These are phyloP conservation scores for Anagrus nilaparvatae DNA, from an alignment of 1,140 invertebrate genomes.

Conservation along the genomic window DNA sequence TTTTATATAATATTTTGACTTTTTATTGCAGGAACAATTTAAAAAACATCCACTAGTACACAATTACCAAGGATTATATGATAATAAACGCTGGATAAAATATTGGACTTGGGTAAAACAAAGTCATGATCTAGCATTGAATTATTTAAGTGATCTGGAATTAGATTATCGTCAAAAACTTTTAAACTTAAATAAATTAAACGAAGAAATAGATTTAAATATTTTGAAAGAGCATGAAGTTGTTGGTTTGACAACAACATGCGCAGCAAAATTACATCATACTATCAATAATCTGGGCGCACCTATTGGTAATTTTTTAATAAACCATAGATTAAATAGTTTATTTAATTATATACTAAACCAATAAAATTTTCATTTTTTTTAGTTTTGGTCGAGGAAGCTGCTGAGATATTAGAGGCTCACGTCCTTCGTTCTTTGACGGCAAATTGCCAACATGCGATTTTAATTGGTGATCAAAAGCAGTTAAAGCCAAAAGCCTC, in stretches of 20 bases:
- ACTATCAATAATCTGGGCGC: background rate
- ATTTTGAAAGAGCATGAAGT: background rate
- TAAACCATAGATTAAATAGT: too few species aligned
- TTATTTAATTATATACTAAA: background rate
- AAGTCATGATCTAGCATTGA: background rate
- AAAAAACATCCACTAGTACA: background rate
- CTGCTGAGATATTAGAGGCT: background rate
- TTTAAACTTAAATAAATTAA: background rate
- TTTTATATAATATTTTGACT: too few species aligned
- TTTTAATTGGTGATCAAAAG: background rate
- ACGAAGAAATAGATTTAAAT: background rate
- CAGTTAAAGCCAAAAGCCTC: background rate
- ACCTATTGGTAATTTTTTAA: slow-evolving; percentile 2
- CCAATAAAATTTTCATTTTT: background rate
- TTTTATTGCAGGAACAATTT: background rate
- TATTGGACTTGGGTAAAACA: slow-evolving; percentile 1
- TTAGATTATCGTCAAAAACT: too few species aligned
- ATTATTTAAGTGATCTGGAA: background rate
- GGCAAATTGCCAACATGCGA: background rate
- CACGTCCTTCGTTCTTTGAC: background rate
- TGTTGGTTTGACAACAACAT: slow-evolving; percentile 3
- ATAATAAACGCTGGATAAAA: background rate
- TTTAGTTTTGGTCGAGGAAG: background rate
- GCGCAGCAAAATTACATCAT: background rate
- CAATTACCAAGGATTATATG: background rate